Evolutionary conservation across 2,888 invertebrate genomes (phyloP).

Genomic region (Capitulum mitella): DNA sequence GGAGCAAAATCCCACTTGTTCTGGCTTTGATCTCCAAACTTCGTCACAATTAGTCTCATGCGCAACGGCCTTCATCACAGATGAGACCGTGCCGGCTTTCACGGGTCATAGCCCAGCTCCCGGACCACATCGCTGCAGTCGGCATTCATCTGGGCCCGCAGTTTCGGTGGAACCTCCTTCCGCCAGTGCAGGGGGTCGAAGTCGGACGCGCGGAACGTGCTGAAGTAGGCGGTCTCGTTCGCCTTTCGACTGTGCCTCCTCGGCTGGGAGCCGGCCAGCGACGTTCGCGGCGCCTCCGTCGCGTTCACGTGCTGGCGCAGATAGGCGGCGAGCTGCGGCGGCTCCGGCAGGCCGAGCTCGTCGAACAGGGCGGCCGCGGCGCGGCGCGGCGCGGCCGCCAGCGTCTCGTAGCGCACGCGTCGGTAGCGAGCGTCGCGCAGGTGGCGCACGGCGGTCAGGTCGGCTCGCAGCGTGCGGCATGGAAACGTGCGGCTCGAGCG

Average conservation of each 20-base stretch:
- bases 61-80: too few species aligned
- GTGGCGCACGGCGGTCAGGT: neutral
- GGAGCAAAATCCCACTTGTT: too few species aligned
- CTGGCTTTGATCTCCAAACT: too few species aligned
- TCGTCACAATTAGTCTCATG: too few species aligned
- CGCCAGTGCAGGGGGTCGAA: neutral
- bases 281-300: neutral
- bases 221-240: neutral
- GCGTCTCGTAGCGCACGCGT: neutral
- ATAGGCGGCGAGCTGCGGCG: neutral
- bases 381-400: neutral
- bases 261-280: neutral
- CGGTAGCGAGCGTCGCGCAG: neutral
- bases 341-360: neutral
- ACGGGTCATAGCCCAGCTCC: neutral
- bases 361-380: neutral
- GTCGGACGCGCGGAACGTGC: neutral
- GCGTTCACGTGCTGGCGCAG: neutral
- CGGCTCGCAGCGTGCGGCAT: constrained; percentile 2
- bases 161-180: neutral
- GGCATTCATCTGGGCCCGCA: neutral
- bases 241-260: neutral
- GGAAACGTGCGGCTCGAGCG: neutral
- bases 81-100: too few species aligned
- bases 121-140: neutral